A percentile compares a stretch with the other conserved stretches of the same genome.
Conservation (phyloP, 2,888 invertebrate species). For the Phasia obesa region DNA sequence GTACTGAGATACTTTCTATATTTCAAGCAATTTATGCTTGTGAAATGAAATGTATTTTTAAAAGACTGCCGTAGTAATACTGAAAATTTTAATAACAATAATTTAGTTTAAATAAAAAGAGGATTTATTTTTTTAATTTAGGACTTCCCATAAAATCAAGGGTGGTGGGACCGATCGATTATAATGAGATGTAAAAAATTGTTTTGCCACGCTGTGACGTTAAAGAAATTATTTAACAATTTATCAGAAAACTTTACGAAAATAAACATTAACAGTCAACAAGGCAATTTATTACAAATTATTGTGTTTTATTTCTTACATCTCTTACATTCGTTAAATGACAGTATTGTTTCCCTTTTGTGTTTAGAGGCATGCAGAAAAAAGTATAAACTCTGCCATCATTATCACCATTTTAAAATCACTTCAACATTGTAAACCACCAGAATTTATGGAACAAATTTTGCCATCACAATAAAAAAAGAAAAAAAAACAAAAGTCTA, state of each 20-base stretch:
- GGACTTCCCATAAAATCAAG: too few relatives aligned
- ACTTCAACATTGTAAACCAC: conserved; percentile 56
- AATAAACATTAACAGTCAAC: conserved; percentile 64
- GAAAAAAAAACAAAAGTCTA: conserved; percentile 1
- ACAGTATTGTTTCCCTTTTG: not conserved
- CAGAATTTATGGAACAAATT: conserved; percentile 50
- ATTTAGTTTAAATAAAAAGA: too few relatives aligned
- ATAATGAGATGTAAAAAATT: too few relatives aligned
- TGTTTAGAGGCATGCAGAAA: conserved; percentile 3
- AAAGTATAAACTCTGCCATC: conserved; percentile 53
- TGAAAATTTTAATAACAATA: too few relatives aligned
- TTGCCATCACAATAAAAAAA: conserved; percentile 33
- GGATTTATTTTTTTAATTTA: too few relatives aligned
- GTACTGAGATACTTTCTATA: too few relatives aligned
- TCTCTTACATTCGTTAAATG: not conserved
- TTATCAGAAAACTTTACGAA: conserved; percentile 52
- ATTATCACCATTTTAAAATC: conserved; percentile 68
- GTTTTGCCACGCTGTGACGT: not conserved
- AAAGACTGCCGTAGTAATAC: too few relatives aligned
- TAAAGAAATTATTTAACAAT: not conserved
- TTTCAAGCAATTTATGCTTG: too few relatives aligned
- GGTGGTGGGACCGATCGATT: too few relatives aligned
- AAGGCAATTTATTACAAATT: conserved; percentile 66
- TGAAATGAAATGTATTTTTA: too few relatives aligned
- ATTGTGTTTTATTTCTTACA: conserved; percentile 37